These are phyloP conservation scores for Aleiodes sp. DNA, from an alignment of 1,140 invertebrate genomes.

Conservation along the genomic window DNA sequence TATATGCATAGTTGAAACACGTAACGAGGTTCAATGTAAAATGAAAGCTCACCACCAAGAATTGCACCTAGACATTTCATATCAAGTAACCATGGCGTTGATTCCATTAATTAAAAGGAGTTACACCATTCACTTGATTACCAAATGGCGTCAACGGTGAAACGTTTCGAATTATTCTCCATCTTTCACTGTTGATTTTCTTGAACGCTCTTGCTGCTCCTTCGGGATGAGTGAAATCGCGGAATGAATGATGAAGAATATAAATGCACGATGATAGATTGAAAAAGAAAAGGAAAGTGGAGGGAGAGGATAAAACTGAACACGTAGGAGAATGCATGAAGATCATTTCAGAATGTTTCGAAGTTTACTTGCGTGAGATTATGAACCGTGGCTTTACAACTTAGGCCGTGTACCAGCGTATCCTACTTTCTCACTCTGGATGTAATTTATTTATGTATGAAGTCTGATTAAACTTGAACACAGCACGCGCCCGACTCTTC, in stretches of 20 bases:
- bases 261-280: too few species aligned
- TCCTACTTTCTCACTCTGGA: neutral
- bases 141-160: too few species aligned
- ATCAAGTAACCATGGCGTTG: neutral
- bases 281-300: neutral
- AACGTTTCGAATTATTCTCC: too few species aligned
- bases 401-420: neutral
- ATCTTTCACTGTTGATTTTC: too few species aligned
- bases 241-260: too few species aligned
- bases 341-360: neutral
- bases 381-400: neutral
- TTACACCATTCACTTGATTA: too few species aligned
- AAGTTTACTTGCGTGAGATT: neutral
- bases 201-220: too few species aligned
- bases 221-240: too few species aligned
- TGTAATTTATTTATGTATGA: constrained; percentile 23
- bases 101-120: too few species aligned
- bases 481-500: neutral
- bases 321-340: neutral
- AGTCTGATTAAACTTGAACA: constrained; percentile 1
- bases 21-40: neutral
- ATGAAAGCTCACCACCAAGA: neutral
- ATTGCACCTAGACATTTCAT: neutral
- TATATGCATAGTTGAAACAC: too few species aligned
- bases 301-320: too few species aligned